Evolutionary conservation across 2,797 vertebrate genomes (phyloP).

Genomic region (Manis crassicaudata): DNA sequence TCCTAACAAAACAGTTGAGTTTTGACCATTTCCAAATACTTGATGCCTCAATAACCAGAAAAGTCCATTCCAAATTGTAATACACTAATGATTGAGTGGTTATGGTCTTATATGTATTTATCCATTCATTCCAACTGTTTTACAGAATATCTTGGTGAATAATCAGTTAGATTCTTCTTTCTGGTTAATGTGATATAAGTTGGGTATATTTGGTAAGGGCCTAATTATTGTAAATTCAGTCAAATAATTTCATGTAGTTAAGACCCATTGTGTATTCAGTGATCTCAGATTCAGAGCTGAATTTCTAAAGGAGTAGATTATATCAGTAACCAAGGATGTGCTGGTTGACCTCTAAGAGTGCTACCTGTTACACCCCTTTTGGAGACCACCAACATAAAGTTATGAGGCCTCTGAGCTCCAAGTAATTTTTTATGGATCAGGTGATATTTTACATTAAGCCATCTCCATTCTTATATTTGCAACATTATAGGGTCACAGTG

Average conservation of each 20-base stretch:
- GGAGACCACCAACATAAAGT: not conserved
- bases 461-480: not conserved
- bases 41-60: not conserved
- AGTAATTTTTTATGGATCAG: not conserved
- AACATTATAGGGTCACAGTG: not conserved
- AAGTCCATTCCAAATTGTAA: not conserved
- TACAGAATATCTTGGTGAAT: not conserved
- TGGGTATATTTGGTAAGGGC: not conserved
- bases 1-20: not conserved
- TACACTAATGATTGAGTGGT: not conserved
- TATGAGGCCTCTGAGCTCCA: not conserved
- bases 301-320: not conserved
- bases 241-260: constrained; percentile 14
- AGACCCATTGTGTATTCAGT: not conserved
- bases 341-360: not conserved
- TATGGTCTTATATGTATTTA: not conserved
- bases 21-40: not conserved
- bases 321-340: not conserved
- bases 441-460: not conserved
- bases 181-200: not conserved
- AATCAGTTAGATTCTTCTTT: not conserved
- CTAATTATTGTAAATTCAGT: not conserved
- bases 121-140: not conserved
- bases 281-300: not conserved
- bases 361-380: not conserved